phyloP scores from a whole-genome alignment of 2,888 invertebrate species.

The Idaea biselata region DNA sequence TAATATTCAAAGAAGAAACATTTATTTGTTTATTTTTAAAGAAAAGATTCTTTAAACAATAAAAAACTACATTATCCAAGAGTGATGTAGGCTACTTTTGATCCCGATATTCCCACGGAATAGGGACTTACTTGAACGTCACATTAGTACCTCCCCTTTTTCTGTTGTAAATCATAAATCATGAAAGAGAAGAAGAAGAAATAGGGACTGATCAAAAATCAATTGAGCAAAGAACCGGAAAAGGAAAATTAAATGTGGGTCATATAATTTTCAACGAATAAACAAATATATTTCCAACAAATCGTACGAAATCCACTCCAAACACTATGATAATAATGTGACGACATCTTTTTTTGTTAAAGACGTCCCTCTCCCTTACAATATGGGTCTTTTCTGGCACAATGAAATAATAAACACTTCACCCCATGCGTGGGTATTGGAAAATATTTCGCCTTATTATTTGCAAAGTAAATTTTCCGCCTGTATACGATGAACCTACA shows the following conservation, averaged over 20 bases:
- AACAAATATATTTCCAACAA: neutral
- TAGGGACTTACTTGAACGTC: no score
- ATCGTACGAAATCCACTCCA: conserved; percentile 14
- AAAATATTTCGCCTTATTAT: conserved; percentile 35
- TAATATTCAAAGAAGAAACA: no score
- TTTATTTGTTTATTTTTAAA: no score
- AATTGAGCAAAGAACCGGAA: neutral
- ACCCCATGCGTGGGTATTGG: conserved; percentile 34
- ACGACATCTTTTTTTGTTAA: conserved; percentile 30
- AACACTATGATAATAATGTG: conserved; percentile 26
- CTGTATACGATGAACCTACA: conserved; percentile 18
- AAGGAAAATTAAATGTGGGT: neutral
- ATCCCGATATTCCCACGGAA: no score
- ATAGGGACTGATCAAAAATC: neutral
- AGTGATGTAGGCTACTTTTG: no score
- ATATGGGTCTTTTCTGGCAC: conserved; percentile 24
- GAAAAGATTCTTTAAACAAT: no score
- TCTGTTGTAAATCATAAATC: no score
- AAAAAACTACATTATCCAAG: no score
- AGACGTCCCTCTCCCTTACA: conserved; percentile 30
- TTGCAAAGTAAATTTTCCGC: conserved; percentile 36
- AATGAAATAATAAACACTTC: conserved; percentile 54
- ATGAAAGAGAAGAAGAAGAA: neutral
- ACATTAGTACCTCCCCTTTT: no score
- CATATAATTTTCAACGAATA: neutral